Percentiles rank a stretch among this genome's conserved stretches.
phyloP scores from a whole-genome alignment of 2,113 vertebrate genomes.

The Paramisgurnus dabryanus region DNA sequence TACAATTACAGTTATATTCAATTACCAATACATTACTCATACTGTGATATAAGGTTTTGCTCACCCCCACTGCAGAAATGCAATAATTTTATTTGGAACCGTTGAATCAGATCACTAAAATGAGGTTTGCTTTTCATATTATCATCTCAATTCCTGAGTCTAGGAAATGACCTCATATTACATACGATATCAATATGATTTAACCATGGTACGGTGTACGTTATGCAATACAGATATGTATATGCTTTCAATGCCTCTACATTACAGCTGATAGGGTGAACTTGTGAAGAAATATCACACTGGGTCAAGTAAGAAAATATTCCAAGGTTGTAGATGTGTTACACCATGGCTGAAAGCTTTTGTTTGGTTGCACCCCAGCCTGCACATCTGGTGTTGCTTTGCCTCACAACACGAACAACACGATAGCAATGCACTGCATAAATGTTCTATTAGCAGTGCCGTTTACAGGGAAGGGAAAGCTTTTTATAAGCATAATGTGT shows the following conservation, averaged over 20 bases:
- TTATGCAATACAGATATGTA: not conserved
- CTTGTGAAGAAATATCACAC: not conserved
- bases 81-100: no score
- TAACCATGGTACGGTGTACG: not conserved
- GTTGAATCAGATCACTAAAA: no score
- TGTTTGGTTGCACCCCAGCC: not conserved
- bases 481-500: not conserved
- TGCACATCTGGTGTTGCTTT: constrained; percentile 23
- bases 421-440: not conserved
- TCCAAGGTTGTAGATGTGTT: not conserved
- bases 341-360: constrained; percentile 3
- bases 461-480: not conserved
- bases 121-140: no score
- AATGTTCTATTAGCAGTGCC: not conserved
- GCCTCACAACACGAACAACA: constrained; percentile 5
- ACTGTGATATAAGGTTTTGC: no score
- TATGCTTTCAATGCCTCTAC: not conserved
- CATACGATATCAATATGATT: not conserved
- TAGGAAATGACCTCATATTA: not conserved
- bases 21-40: no score
- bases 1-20: no score
- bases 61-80: no score
- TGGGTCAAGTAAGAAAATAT: constrained; percentile 14
- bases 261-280: not conserved
- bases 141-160: no score